A percentile compares a stretch with the other conserved stretches of the same genome.
These are phyloP conservation scores for Syngnathus acus DNA, from an alignment of 2,797 vertebrate genomes.

Conservation along the genomic window DNA sequence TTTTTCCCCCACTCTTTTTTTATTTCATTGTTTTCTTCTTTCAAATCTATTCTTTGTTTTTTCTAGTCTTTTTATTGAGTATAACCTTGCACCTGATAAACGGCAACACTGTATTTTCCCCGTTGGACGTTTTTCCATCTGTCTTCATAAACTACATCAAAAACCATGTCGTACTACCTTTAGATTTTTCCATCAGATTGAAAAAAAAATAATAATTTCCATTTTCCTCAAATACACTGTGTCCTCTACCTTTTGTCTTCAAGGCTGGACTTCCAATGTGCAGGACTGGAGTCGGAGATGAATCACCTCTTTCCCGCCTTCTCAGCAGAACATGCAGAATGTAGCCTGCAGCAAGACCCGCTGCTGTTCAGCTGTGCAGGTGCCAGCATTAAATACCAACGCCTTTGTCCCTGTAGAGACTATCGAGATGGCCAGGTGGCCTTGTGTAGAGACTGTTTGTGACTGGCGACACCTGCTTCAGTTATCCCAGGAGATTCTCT, in stretches of 20 bases:
- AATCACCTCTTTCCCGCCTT: conserved; percentile 89
- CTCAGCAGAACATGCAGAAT: conserved; percentile 75
- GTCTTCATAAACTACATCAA: too few species aligned
- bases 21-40: too few species aligned
- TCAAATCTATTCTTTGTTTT: too few species aligned
- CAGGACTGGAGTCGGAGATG: conserved; percentile 81
- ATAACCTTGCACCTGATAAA: too few species aligned
- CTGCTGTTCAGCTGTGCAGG: conserved; percentile 91
- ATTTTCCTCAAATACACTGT: neutral
- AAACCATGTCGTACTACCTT: too few species aligned
- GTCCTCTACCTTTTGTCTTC: conserved; percentile 4
- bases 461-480: conserved; percentile 43
- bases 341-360: conserved; percentile 85
- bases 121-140: too few species aligned
- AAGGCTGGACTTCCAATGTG: conserved; percentile 85
- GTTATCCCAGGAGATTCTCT: conserved; percentile 1
- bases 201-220: neutral
- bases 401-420: conserved; percentile 90
- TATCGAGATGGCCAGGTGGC: conserved; percentile 85
- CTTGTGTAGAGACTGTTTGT: conserved; percentile 85
- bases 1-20: too few species aligned
- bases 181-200: neutral
- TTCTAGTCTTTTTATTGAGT: too few species aligned
- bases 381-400: conserved; percentile 74
- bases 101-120: too few species aligned